Conservation (phyloP, 1,140 invertebrate genomes). For the Sogatella furcifera region DNA sequence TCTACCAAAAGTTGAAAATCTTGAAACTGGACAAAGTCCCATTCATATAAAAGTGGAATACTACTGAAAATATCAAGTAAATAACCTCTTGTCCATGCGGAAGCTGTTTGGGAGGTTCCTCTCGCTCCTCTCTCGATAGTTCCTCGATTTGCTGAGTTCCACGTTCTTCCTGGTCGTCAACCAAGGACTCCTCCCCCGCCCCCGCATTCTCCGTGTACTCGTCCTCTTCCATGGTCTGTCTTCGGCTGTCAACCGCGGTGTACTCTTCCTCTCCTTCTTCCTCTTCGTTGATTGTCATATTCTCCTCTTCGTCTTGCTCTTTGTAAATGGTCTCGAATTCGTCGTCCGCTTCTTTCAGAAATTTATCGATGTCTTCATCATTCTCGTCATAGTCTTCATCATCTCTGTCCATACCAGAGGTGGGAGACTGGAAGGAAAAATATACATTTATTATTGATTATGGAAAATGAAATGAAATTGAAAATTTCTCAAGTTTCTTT, state of each 20-base stretch:
- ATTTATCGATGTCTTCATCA: constrained; percentile 3
- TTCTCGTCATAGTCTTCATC: neutral
- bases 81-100: no score
- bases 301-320: neutral
- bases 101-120: neutral
- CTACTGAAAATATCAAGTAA: no score
- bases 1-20: no score
- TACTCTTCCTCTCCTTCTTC: neutral
- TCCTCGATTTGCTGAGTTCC: neutral
- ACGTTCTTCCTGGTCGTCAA: neutral
- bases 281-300: neutral
- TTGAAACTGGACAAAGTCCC: no score
- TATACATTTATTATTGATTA: no score
- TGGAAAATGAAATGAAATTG: no score
- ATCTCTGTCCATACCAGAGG: neutral
- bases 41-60: no score
- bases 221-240: neutral
- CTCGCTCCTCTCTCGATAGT: neutral
- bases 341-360: neutral
- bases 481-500: no score
- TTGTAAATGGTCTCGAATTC: neutral
- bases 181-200: neutral
- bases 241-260: neutral
- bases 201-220: neutral
- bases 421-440: no score